Conservation (phyloP, 1,140 invertebrate species). For the Microplitis demolitor region DNA sequence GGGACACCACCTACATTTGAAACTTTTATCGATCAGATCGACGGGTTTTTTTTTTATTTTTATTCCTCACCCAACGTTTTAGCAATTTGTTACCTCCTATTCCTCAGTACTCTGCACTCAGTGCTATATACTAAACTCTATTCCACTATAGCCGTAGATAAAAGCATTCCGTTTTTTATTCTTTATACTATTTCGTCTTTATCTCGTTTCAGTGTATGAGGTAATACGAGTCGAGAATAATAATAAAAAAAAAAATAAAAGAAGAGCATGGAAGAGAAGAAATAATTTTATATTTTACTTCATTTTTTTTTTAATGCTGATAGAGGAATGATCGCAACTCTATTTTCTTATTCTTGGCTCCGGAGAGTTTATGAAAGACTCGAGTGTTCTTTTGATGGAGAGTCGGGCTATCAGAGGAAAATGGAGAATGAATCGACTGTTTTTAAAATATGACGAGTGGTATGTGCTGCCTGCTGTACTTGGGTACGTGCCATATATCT, state of each 20-base stretch:
- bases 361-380: no score
- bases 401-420: no score
- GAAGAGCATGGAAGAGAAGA: neutral
- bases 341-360: no score
- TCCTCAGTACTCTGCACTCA: neutral
- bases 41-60: neutral
- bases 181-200: neutral
- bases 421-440: no score
- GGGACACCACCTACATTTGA: constrained; percentile 10
- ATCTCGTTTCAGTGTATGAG: neutral
- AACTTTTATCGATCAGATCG: constrained; percentile 19
- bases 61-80: constrained; percentile 1
- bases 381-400: no score
- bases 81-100: constrained; percentile 7
- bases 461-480: no score
- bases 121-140: no score
- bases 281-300: neutral
- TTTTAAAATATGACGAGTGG: no score
- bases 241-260: neutral
- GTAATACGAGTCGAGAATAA: neutral
- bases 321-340: no score
- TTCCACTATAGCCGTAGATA: neutral
- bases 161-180: constrained; percentile 6
- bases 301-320: neutral
- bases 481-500: no score